Evolutionary conservation across 2,888 invertebrate genomes (phyloP).

Genomic region (Diaprepes abbreviatus): DNA sequence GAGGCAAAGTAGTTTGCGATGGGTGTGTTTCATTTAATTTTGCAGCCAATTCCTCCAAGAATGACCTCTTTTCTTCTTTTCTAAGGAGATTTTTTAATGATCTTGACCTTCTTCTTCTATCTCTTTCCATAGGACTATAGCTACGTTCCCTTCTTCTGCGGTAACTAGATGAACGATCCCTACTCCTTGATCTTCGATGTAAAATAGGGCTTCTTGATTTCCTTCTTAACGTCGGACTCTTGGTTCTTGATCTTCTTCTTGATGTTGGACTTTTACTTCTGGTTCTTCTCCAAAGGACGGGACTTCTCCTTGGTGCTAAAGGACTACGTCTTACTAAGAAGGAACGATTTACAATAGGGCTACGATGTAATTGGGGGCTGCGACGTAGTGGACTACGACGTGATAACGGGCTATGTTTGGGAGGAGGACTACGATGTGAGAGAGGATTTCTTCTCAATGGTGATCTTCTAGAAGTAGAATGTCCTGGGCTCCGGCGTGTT

Average conservation of each 20-base stretch:
- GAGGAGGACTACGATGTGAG: not conserved
- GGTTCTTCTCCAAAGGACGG: constrained; percentile 29
- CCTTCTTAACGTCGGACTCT: constrained; percentile 41
- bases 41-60: constrained; percentile 64
- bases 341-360: not conserved
- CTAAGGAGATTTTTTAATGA: constrained; percentile 40
- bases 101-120: constrained; percentile 43
- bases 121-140: constrained; percentile 37
- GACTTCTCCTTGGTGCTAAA: not conserved
- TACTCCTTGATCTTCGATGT: constrained; percentile 21
- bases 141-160: constrained; percentile 42
- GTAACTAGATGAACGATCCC: constrained; percentile 26
- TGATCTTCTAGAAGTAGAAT: constrained; percentile 5
- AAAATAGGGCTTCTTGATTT: constrained; percentile 26
- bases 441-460: constrained; percentile 33
- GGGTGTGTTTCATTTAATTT: constrained; percentile 58
- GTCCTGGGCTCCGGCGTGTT: not conserved
- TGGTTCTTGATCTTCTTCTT: constrained; percentile 26
- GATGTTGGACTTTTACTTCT: constrained; percentile 18
- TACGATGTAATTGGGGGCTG: constrained; percentile 2
- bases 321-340: not conserved
- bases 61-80: constrained; percentile 58
- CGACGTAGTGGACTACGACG: not conserved
- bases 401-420: not conserved
- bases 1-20: constrained; percentile 36